phyloP scores from a whole-genome alignment of 2,888 invertebrate genomes.

The Meliscaeva auricollis region DNA sequence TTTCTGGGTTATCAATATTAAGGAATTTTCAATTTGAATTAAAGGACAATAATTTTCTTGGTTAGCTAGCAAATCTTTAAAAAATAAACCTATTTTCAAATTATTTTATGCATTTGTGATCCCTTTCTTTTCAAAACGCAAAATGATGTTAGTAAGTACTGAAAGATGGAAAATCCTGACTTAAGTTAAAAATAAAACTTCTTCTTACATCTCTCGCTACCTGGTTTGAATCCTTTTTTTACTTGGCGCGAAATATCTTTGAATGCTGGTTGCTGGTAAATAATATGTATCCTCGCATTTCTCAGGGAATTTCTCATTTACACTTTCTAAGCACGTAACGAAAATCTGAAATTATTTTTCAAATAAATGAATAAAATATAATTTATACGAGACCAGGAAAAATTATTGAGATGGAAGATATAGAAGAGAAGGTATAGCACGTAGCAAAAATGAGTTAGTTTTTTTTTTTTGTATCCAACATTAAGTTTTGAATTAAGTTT shows the following conservation, averaged over 20 bases:
- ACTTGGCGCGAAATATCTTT: background rate
- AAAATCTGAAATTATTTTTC: slow-evolving; percentile 72
- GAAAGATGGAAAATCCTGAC: too few relatives aligned
- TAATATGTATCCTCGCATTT: background rate
- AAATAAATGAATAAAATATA: slow-evolving; percentile 70
- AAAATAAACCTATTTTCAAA: background rate
- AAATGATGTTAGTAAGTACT: background rate
- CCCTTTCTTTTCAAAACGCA: background rate
- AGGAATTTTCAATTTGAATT: slow-evolving; percentile 42
- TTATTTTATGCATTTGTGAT: background rate
- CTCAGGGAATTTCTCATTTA: slow-evolving; percentile 55
- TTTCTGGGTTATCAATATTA: slow-evolving; percentile 30
- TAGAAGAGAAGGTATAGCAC: slow-evolving; percentile 31
- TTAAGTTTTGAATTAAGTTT: slow-evolving; percentile 15
- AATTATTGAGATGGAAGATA: slow-evolving; percentile 44
- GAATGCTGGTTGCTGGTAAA: slow-evolving; percentile 39
- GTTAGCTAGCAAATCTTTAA: background rate
- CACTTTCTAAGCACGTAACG: slow-evolving; percentile 68
- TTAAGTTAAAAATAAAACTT: background rate
- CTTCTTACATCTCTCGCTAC: background rate
- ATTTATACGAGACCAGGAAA: slow-evolving; percentile 46
- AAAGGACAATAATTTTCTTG: slow-evolving; percentile 14
- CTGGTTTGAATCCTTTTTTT: slow-evolving; percentile 23
- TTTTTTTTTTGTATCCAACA: background rate
- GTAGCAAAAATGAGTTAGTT: slow-evolving; percentile 49